Base-by-base conservation (phyloP, 2,888 invertebrate species). In the Latheticus oryzae region DNA sequence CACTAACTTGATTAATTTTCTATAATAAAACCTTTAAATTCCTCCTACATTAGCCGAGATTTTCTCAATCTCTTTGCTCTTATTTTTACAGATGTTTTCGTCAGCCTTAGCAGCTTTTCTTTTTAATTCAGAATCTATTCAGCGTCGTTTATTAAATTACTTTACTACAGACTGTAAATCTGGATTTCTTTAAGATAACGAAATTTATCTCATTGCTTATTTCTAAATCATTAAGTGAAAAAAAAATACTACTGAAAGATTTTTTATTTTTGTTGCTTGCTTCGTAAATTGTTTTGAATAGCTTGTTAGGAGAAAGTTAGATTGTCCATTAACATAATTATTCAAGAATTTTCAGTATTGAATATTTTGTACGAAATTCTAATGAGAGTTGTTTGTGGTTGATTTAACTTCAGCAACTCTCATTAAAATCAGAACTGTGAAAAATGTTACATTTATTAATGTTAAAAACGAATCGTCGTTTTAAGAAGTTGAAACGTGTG, bases 271-370 rank as follows among this genome's bases (percentile, higher is more conserved):
- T n/a, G n/a, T n/a, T n/a, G n/a, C n/a, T n/a, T n/a, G n/a, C n/a
- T n/a, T n/a, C n/a, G n/a, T n/a, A n/a, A n/a, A n/a, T n/a, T n/a
- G n/a, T n/a, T n/a, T 16, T 32, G 17, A 45, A 45, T 45, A 19
- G 30, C 32, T 45, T 45, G 19, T 45, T 32, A 32, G 19, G 30
- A 32, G 17, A 45, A 30, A 19, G 30, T 45, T 45, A 30, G 45
- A 32, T 45, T 21, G 45, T 32, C 45, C 45, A 45, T 45, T 45
- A 45, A 45, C 45, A 45, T 45, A 45, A 45, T 45, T 45, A 35
- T 35, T 42, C 26, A 1, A 9, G 23, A 40, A 40, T 23, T 28
- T 17, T 11, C 17, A 30, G 15, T 12, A 32, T 30, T 45, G 30
- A 17, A n/a, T n/a, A 45, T 45, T 24, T 3, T 7, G 19, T 28